Conservation (phyloP, 1,140 invertebrate genomes). For the Brachystomella parvula region DNA sequence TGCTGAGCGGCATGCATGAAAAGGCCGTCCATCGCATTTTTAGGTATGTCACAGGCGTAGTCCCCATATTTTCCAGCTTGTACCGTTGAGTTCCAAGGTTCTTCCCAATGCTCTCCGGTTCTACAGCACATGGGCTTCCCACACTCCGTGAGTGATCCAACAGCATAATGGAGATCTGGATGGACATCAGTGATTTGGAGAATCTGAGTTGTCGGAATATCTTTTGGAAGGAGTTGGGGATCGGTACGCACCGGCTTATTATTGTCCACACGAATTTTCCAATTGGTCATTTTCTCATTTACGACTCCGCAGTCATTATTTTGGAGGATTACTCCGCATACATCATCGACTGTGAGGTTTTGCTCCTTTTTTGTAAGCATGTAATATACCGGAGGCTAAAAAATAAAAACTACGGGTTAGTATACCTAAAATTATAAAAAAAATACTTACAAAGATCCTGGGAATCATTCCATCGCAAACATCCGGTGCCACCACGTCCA, state of each 20-base stretch:
- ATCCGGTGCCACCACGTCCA: no score
- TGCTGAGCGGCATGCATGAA: no score
- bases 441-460: no score
- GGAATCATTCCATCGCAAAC: no score
- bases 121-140: slow-evolving; percentile 46
- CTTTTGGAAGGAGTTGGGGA: slow-evolving; percentile 7
- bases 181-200: slow-evolving; percentile 49
- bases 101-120: slow-evolving; percentile 37
- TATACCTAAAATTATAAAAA: no score
- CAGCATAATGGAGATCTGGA: slow-evolving; percentile 46
- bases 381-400: no score
- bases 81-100: slow-evolving; percentile 20
- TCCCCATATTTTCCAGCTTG: neutral
- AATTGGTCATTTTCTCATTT: neutral
- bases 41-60: neutral
- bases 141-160: slow-evolving; percentile 46
- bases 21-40: slow-evolving; percentile 41
- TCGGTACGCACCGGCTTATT: slow-evolving; percentile 1
- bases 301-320: neutral
- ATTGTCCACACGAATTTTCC: slow-evolving; percentile 1
- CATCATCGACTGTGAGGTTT: neutral
- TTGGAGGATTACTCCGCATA: neutral
- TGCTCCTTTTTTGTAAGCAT: no score
- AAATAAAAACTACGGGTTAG: no score
- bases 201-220: slow-evolving; percentile 44